Evolutionary conservation across 2,888 invertebrate genomes (phyloP).

Genomic region (Teleogryllus oceanicus): DNA sequence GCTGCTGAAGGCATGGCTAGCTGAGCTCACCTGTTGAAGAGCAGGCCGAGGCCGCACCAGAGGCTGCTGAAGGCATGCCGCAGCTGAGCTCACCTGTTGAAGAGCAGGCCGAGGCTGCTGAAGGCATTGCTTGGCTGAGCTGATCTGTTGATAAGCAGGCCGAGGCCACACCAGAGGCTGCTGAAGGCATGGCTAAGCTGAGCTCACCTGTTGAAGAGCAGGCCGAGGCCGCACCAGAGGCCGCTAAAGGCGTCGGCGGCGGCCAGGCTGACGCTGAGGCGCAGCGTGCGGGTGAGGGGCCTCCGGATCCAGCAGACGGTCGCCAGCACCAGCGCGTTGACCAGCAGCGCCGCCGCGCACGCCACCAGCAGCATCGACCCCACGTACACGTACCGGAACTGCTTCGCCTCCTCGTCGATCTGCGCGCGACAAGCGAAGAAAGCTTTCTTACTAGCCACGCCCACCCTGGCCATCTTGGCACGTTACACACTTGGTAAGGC

Average conservation of each 20-base stretch:
- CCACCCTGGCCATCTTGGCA: too few species aligned
- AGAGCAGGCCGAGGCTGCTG: too few species aligned
- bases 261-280: conserved; percentile 58
- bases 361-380: conserved; percentile 48
- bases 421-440: too few species aligned
- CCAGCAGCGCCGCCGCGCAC: conserved; percentile 53
- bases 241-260: conserved; percentile 58
- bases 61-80: conserved; percentile 53
- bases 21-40: conserved; percentile 44
- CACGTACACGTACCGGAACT: conserved; percentile 40
- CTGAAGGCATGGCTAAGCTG: too few species aligned
- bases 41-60: conserved; percentile 52
- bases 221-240: conserved; percentile 51
- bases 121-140: too few species aligned
- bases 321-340: conserved; percentile 55
- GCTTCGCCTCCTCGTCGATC: too few species aligned
- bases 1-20: conserved; percentile 50
- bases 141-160: too few species aligned
- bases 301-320: conserved; percentile 56
- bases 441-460: too few species aligned
- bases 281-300: conserved; percentile 56
- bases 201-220: conserved; percentile 52
- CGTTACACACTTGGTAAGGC: too few species aligned
- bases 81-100: too few species aligned
- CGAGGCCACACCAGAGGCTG: too few species aligned